Percentiles rank a stretch among this genome's conserved stretches.
These are phyloP conservation scores for Heliconius ismenius DNA, from an alignment of 2,888 invertebrate species.

Conservation along the genomic window DNA sequence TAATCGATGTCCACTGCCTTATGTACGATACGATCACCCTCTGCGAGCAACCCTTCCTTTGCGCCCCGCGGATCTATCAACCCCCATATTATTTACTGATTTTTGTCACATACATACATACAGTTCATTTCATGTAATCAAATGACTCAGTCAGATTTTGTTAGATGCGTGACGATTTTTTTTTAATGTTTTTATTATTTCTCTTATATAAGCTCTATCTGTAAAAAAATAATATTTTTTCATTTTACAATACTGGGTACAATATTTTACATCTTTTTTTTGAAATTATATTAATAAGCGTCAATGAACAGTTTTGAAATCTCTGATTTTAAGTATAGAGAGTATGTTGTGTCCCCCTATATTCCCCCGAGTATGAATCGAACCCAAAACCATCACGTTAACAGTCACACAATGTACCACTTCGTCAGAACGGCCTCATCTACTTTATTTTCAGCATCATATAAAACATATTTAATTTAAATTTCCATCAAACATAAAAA, in stretches of 20 bases:
- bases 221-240: no score
- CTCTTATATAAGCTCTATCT: neutral
- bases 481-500: neutral
- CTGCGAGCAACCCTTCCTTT: slow-evolving; percentile 60
- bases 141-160: slow-evolving; percentile 28
- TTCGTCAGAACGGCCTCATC: no score
- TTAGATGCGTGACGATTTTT: neutral
- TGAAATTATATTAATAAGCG: no score
- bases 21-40: slow-evolving; percentile 60
- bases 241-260: no score
- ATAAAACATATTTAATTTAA: neutral
- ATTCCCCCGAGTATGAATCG: neutral
- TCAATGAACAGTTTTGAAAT: no score
- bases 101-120: slow-evolving; percentile 43
- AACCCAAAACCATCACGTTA: neutral
- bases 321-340: no score
- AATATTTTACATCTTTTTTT: no score
- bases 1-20: slow-evolving; percentile 45
- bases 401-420: neutral
- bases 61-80: slow-evolving; percentile 73
- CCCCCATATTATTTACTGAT: slow-evolving; percentile 75
- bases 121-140: slow-evolving; percentile 26
- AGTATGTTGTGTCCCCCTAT: no score
- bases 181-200: neutral
- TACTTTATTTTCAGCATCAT: neutral